Evolutionary conservation across 2,113 vertebrate species (phyloP), one percentile per base, ranked within the genome.

Genomic region (Cyprinodon tularosa): DNA sequence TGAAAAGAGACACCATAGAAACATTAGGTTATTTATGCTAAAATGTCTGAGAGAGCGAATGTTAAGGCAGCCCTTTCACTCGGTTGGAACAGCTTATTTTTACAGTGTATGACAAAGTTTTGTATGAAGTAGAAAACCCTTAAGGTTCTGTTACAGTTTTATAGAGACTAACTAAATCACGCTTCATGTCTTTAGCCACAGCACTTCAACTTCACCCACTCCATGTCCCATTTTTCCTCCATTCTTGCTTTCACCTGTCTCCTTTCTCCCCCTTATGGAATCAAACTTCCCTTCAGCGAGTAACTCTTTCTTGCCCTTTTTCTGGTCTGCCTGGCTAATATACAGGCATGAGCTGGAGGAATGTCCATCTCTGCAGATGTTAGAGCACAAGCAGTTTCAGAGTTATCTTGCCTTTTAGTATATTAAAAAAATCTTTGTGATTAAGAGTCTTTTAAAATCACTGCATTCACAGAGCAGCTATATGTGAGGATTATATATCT

Each of bases 211-310:
- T 84, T 83, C 66, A 68, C 76, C 50, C 84, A 80, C 64, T 84
- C 86, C 78, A 73, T 90, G 82, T 78, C 86, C 89, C 87, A 89
- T 86, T 88, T 88, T 79, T 67, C 62, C 76, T 86, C 29, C 77
- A 84, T 45, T 84, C 83, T 80, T 66, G 12, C 84, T 68, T 85
- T 88, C 90, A 89, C 85, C 84, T 84, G 91, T 89, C 88, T 90
- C 79, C 91, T 82, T 86, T 72, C 89, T 76, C 69, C 66, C 82
- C 88, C 68, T 60, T 20, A 29, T 82, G 85, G 88, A 89, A 68
- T 89, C 70, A 78, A 57, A 87, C 81, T 90, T 89, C 87, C 85
- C 85, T 71, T 84, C 86, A 86, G 89, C 88, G 86, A 68, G 22
- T 85, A 83, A 90, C 57, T 53, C 80, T 78, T 69, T 76, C 78